Base-by-base conservation (phyloP, 2,888 invertebrate species). In the Drosophila subquinaria region DNA sequence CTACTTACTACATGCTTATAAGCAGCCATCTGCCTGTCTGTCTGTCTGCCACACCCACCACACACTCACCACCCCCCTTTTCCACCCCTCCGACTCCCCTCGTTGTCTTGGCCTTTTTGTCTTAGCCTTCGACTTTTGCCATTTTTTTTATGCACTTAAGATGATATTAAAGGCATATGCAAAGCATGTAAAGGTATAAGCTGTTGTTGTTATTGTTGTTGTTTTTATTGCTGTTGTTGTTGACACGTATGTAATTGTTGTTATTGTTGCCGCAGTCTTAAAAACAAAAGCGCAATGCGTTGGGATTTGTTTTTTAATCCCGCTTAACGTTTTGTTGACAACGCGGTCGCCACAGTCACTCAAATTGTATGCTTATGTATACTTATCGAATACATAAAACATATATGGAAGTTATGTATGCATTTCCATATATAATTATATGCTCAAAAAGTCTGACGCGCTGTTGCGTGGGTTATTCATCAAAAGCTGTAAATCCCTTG, bases 61-160 rank as follows among this genome's bases (percentile, higher is more conserved):
- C 50, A 10, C 50, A 10, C 35, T 35, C 11, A 9, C 11, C 30
- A 0, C 48, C 27, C 10, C 5, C 30, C 2, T 20, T 20, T 20
- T 3, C 20, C 20, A 1, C 20, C 4, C 23, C 10, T 17, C 11
- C 10, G 8, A 1, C n/a, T 15, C 10, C 13, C 20, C 6, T 61
- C 51, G 13, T 51, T 35, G 43, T 35, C 30, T 33, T 50, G 27
- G 8, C 30, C 10, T 50, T 64, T 71, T 77, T 69, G 66, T 65
- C 50, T 80, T 72, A 63, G 52, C 35, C 74, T 70, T 62, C 72
- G 85, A 78, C 81, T 85, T 88, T 75, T 86, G 89, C 82, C 81
- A 82, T 86, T 89, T 84, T 86, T 89, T 84, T 89, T 88, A 85
- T 69, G 86, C 81, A 73, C 68, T 76, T 89, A 75, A 88, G 88